A percentile compares a stretch with the other conserved stretches of the same genome.
These are phyloP conservation scores for Falco naumanni DNA, from an alignment of 2,797 vertebrate species.

Conservation along the genomic window DNA sequence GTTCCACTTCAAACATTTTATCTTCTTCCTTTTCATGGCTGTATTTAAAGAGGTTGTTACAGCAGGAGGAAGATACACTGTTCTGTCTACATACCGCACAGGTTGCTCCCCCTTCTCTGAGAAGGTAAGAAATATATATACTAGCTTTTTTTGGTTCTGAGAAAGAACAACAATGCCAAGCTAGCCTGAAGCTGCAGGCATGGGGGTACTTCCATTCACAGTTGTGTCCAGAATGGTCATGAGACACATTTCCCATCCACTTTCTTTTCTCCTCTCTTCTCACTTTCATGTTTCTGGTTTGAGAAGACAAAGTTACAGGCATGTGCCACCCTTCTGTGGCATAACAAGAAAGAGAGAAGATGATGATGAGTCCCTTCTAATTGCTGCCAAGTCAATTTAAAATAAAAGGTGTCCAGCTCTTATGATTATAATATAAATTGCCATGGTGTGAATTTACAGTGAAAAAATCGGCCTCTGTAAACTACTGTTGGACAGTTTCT, in stretches of 20 bases:
- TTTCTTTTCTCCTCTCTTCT: not conserved
- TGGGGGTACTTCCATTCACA: not conserved
- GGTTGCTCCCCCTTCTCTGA: not conserved
- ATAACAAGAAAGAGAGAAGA: not conserved
- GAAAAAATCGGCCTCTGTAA: not conserved
- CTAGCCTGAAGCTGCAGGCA: not conserved
- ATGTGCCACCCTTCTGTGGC: not conserved
- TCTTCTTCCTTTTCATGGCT: not conserved
- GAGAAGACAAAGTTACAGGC: not conserved
- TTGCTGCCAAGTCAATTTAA: not conserved
- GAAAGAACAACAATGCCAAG: not conserved
- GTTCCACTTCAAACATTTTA: not conserved
- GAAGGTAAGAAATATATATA: not conserved
- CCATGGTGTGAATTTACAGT: not conserved
- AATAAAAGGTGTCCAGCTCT: not conserved
- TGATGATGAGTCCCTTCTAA: not conserved
- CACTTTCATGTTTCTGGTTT: not conserved
- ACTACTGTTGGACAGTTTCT: not conserved
- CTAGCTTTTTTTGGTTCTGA: not conserved
- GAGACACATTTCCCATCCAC: not conserved
- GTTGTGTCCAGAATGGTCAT: not conserved
- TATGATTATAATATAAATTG: not conserved
- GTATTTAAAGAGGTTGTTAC: not conserved
- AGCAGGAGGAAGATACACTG: not conserved
- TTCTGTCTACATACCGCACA: not conserved